Base-by-base conservation (phyloP, 2,797 vertebrate species). In the Pseudochromis fuscus region DNA sequence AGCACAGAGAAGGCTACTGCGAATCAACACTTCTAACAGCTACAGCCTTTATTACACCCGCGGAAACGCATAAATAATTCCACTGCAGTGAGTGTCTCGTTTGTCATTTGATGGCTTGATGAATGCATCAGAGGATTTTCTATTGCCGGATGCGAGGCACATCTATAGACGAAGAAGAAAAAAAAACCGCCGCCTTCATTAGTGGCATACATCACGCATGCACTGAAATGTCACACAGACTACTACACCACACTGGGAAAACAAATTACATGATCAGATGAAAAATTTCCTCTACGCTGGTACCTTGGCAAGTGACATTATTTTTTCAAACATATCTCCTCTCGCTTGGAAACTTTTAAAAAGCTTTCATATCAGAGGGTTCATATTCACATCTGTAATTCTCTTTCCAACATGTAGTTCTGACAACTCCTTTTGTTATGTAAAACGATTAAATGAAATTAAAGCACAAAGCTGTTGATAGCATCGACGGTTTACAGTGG, bases 361-460 rank as follows among this genome's bases (percentile, higher is more conserved):
- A 55, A 57, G 27, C 63, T 44, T 40, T 35, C 21, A 7, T 16
- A 37, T 56, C 25, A 4, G 51, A n/a, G 35, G 48, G 68, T 67
- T 67, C 46, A n/a, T 59, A 52, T 75, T 61, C 65, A 71, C 52
- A 52, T 79, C 58, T 77, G 31, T 64, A 63, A 62, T 28, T 69
- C 65, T 31, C 28, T 28, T 48, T 48, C 18, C 13, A 55, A 79
- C 62, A 50, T 75, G 75, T 71, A 50, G 64, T 37, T 68, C 56
- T 70, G 71, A 75, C 74, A 57, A 72, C 74, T 76, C 46, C 55
- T 83, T 82, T 82, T 86, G 75, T 84, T 72, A 65, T 86, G 82
- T 76, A 82, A 86, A 89, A 83, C 57, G 45, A 80, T 81, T 73
- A 67, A 83, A 79, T 73, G 56, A 79, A 89, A 86, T 77, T 10